Percentiles rank a stretch among this genome's conserved stretches.
phyloP scores from a whole-genome alignment of 2,888 invertebrate species.

The Drosophila sordidula region DNA sequence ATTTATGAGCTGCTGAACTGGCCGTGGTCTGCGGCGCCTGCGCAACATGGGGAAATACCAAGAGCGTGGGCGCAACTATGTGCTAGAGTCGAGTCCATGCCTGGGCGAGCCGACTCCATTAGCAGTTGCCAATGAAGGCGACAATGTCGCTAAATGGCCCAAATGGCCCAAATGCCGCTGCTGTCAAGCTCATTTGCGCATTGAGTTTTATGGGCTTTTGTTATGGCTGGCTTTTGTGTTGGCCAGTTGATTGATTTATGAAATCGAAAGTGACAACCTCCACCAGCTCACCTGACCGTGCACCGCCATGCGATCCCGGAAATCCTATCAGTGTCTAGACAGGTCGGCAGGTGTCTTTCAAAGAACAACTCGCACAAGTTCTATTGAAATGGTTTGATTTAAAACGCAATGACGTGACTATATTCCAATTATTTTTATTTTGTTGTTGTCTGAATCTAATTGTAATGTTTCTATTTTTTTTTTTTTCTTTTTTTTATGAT shows the following conservation, averaged over 20 bases:
- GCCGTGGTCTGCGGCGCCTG: conserved; percentile 34
- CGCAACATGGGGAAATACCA: conserved; percentile 62
- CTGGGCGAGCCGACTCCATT: conserved; percentile 35
- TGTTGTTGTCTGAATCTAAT: conserved; percentile 26
- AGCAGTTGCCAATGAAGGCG: conserved; percentile 42
- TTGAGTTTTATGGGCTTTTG: conserved; percentile 41
- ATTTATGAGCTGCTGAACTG: conserved; percentile 71
- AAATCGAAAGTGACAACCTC: conserved; percentile 52
- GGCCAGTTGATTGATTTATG: conserved; percentile 65
- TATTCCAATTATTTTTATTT: conserved; percentile 24
- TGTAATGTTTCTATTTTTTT: conserved; percentile 15
- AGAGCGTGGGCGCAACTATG: conserved; percentile 49
- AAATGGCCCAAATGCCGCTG: conserved; percentile 35
- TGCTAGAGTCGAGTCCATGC: conserved; percentile 36
- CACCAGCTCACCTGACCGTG: conserved; percentile 31
- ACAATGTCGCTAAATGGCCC: conserved; percentile 57
- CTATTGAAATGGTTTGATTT: conserved; percentile 21
- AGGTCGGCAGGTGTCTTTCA: conserved; percentile 41
- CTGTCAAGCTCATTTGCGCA: conserved; percentile 47
- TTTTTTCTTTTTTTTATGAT: conserved; percentile 8
- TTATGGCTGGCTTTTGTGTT: conserved; percentile 33
- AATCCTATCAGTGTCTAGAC: conserved; percentile 50
- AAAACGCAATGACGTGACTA: conserved; percentile 34
- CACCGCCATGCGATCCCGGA: conserved; percentile 65
- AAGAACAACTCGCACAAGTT: conserved; percentile 34